Base-by-base conservation (phyloP, 2,888 invertebrate genomes). In the Melieria picta region DNA sequence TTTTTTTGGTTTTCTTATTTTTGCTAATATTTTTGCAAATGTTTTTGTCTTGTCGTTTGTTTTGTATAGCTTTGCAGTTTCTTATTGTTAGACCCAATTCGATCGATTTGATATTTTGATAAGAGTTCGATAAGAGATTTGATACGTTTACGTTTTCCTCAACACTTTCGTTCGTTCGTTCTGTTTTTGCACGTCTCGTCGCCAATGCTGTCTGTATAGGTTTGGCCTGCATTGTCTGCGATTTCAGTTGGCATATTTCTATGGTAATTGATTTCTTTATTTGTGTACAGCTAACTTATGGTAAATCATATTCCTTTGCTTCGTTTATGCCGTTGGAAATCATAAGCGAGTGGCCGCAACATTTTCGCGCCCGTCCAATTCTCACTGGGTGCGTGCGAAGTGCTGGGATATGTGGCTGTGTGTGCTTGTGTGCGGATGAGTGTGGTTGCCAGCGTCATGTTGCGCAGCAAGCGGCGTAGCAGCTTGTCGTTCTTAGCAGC, bases 121-220 rank as follows among this genome's bases (percentile, higher is more conserved):
- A 43, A 72, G 61, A 65, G 9, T 69, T 72, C 64, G 67, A 58
- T 72, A 72, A 58, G 72, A 62, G 48, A 57, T 61, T 58, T 72
- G 72, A 72, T 68, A 72, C 67, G 68, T 64, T 67, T 64, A 30
- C 47, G 43, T 61, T 64, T 67, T 63, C n/a, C 13, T 45, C 30
- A 6, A 45, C 57, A 57, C 10, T 67, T 61, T 10, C 10, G 13
- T 10, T 48, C 42, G 42, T 48, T 11, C 55, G 9, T 71, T 65
- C 57, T 60, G 42, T 45, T 9, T 61, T 13, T 60, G 61, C 13
- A 43, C 4, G 45, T 58, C 55, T 69, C 30, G 63, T 57, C 50
- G 43, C 47, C 45, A 52, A 60, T 47, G 61, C 7, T 30, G 13
- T 52, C 7, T 30, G 13, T 52, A 13, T 13, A 52, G 13, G 9